Percentiles rank a stretch among this genome's conserved stretches.
phyloP scores from a whole-genome alignment of 2,797 vertebrate species.

The Cirrhinus molitorella region DNA sequence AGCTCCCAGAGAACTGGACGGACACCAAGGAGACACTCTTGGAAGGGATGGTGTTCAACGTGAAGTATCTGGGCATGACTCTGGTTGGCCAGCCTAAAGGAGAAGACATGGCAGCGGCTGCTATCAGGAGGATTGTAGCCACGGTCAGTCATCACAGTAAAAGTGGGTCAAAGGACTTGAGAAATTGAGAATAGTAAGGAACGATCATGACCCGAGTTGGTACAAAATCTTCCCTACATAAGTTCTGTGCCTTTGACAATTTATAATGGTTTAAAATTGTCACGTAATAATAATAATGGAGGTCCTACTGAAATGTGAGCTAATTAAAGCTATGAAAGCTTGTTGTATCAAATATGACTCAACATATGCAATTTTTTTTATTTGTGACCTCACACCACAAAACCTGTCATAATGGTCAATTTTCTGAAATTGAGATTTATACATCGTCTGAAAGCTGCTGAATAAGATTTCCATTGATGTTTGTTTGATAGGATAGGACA shows the following conservation, averaged over 20 bases:
- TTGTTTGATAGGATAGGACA: too few species aligned
- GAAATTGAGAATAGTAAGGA: neutral
- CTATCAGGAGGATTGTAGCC: conserved; percentile 88
- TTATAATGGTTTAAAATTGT: neutral
- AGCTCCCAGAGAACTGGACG: conserved; percentile 89
- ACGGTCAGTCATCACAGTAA: conserved; percentile 77
- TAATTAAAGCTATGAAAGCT: too few species aligned
- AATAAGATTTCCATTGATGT: too few species aligned
- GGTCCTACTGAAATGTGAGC: too few species aligned
- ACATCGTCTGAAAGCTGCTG: too few species aligned
- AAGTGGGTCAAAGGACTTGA: neutral
- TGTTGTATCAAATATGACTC: too few species aligned
- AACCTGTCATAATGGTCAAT: too few species aligned
- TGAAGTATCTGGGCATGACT: conserved; percentile 94
- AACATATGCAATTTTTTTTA: too few species aligned
- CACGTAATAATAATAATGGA: too few species aligned
- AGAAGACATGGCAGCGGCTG: conserved; percentile 91
- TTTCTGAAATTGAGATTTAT: too few species aligned
- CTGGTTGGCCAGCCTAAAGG: conserved; percentile 92
- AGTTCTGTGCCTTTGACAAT: neutral
- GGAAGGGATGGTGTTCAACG: conserved; percentile 90
- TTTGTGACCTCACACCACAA: too few species aligned
- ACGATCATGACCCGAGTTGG: neutral
- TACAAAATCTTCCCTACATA: neutral
- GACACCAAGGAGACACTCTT: conserved; percentile 90